Evolutionary conservation across 2,888 invertebrate genomes (phyloP), one percentile per base, ranked within the genome.

Genomic region (Zootermopsis nevadensis): DNA sequence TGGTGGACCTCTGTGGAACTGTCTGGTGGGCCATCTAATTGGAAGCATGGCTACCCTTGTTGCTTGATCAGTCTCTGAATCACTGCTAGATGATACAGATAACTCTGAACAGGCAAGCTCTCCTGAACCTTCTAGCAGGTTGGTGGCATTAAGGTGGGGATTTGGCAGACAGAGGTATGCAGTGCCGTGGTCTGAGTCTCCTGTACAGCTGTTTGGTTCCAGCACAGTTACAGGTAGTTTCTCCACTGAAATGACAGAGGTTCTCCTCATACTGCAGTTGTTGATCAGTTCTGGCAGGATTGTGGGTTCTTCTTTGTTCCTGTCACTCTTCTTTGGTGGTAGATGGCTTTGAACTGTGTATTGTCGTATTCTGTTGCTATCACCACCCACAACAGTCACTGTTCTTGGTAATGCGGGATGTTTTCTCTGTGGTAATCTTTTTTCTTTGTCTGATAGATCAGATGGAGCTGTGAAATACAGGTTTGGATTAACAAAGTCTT

Each of bases 301-400:
- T 42, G 77, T 77, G 27, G 55, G 33, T 19, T 66, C n/a, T 3
- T 38, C 53, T n/a, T 33, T 35, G n/a, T 53, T 60, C n/a, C 22
- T 69, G 69, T 31, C 15, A 1, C 33, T 22, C 15, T 69, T 22
- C 30, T 30, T 4, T 69, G 1, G 33, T 33, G 33, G 31, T 15
- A 31, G 33, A 31, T 4, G 33, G 19, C 19, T 31, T 2, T 12
- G 69, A n/a, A 74, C 38, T 7, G 87, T 86, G 84, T 87, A 87
- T 77, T 87, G 87, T 81, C 86, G 85, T 12, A 86, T 77, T n/a
- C 85, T 84, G 4, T 81, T 77, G 7, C 81, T 81, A 35, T 74
- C 83, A n/a, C 81, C 84, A 24, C 84, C 84, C 6, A 84, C 77
- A 30, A 84, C 83, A 12, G 81, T 83, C 27, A 84, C 84, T 19